These are phyloP conservation scores for Sapajus apella DNA, from an alignment of 2,113 vertebrate species.

Conservation along the genomic window DNA sequence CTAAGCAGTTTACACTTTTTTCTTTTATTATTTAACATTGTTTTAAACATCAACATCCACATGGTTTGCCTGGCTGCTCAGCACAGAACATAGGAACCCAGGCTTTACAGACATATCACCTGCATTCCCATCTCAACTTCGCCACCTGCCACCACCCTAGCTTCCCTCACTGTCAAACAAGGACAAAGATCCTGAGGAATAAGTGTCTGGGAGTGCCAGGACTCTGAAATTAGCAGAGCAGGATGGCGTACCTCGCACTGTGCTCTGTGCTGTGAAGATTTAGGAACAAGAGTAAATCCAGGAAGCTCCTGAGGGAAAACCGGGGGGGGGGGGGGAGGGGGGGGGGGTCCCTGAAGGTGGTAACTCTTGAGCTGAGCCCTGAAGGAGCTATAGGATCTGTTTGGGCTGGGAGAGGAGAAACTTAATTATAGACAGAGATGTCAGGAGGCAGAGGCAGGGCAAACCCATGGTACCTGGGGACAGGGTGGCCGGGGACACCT, in stretches of 20 bases:
- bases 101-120: not conserved
- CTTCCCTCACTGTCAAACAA: not conserved
- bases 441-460: not conserved
- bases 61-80: not conserved
- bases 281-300: not conserved
- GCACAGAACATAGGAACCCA: not conserved
- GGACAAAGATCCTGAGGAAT: not conserved
- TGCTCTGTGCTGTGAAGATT: too few relatives aligned
- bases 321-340: fast-evolving
- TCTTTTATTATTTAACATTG: not conserved
- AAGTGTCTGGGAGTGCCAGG: not conserved
- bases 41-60: not conserved
- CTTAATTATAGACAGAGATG: not conserved
- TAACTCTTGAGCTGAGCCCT: not conserved
- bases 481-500: not conserved
- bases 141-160: not conserved
- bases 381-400: not conserved
- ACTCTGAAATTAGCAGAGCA: not conserved
- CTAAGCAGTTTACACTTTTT: not conserved
- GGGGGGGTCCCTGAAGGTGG: not conserved
- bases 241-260: not conserved
- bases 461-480: not conserved
- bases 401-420: not conserved
- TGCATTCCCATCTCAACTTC: not conserved
- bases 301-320: not conserved